Evolutionary conservation across 1,140 invertebrate species (phyloP).

Genomic region (Bombus consobrinus): DNA sequence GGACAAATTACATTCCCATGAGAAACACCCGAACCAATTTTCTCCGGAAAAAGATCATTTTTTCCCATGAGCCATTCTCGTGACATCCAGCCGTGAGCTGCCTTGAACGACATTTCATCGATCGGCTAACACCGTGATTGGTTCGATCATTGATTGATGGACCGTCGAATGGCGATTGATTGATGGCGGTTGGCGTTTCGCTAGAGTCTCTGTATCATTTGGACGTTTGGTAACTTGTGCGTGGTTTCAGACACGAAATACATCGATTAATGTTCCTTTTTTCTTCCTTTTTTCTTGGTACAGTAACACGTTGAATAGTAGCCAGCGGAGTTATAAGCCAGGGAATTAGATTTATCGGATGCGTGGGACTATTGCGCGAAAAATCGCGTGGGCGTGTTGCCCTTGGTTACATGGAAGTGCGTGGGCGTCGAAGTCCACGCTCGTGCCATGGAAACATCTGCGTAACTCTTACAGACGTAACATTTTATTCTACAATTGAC

Average conservation of each 20-base stretch:
- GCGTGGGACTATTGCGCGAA: neutral
- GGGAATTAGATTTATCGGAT: neutral
- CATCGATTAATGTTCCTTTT: neutral
- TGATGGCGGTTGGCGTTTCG: neutral
- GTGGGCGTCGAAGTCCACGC: neutral
- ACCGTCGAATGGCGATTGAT: neutral
- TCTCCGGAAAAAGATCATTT: neutral
- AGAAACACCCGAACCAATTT: too few relatives aligned
- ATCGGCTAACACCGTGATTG: neutral
- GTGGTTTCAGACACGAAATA: neutral
- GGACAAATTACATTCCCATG: neutral
- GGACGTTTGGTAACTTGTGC: neutral
- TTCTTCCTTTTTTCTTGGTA: neutral
- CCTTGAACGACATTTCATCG: slow-evolving; percentile 6
- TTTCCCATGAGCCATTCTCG: neutral
- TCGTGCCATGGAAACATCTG: neutral
- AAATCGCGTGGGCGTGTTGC: neutral
- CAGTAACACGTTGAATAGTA: neutral
- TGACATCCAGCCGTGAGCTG: neutral
- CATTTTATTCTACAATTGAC: neutral
- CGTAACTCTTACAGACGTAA: neutral
- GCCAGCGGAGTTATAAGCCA: neutral
- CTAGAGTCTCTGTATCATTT: neutral
- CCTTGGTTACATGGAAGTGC: neutral
- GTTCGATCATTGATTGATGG: slow-evolving; percentile 27